These are phyloP conservation scores for Acromyrmex echinatior DNA, from an alignment of 1,140 invertebrate genomes.

Conservation along the genomic window DNA sequence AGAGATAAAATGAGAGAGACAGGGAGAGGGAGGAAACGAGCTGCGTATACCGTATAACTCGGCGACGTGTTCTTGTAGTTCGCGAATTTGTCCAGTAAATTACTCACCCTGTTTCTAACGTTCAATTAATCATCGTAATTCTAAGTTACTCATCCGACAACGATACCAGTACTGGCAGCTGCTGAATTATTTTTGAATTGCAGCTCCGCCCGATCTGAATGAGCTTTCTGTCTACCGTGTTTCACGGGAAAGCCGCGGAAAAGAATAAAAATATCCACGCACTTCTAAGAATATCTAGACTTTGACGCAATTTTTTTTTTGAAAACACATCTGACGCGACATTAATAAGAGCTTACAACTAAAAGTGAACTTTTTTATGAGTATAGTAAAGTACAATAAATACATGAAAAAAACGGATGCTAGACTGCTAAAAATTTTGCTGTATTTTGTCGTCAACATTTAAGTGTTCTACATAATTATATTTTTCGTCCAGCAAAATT, in stretches of 20 bases:
- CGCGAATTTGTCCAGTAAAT: slow-evolving; percentile 71
- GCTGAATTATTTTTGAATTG: slow-evolving; percentile 66
- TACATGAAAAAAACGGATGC: no score
- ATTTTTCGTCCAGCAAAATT: no score
- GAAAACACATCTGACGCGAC: not conserved
- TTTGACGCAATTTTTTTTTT: not conserved
- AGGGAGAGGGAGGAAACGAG: slow-evolving; percentile 1
- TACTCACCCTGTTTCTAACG: slow-evolving; percentile 67
- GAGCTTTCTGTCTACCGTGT: slow-evolving; percentile 37
- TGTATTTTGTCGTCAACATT: no score
- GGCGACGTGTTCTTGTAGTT: slow-evolving; percentile 62
- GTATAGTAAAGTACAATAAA: no score
- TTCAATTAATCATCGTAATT: slow-evolving; percentile 77
- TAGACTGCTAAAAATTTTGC: no score
- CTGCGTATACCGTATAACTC: slow-evolving; percentile 60
- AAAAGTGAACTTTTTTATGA: no score
- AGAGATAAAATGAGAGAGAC: not conserved
- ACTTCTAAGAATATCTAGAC: not conserved
- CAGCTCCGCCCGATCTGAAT: slow-evolving; percentile 50
- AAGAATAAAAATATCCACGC: slow-evolving; percentile 36
- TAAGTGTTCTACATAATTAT: no score
- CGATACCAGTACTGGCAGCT: slow-evolving; percentile 58
- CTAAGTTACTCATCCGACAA: slow-evolving; percentile 49
- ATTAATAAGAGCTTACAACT: not conserved
- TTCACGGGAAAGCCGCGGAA: not conserved